Base-by-base conservation (phyloP, 2,888 invertebrate genomes). In the Brachynemurus nebulosus region DNA sequence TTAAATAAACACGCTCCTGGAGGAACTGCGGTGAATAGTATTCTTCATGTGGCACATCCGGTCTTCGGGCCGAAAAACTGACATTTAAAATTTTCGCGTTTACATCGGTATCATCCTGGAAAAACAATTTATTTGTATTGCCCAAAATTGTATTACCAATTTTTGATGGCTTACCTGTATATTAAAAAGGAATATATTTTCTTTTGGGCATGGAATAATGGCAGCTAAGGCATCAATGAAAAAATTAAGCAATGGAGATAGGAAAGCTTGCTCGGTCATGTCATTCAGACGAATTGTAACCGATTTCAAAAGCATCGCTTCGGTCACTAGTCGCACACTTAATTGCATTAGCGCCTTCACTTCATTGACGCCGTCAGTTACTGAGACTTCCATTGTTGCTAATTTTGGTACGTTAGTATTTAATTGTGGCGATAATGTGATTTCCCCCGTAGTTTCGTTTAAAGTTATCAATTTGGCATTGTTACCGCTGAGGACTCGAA, bases 391-490 rank as follows among this genome's bases (percentile, higher is more conserved):
- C 85, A 96, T 90, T 0, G 85, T 85, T 2, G 93, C 95, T 30
- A 88, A 72, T 59, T 92, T 85, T 0, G 93, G 89, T 5, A 96
- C 92, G 63, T 96, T 95, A 1, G 95, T 95, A 60, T 96, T 93
- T 16, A 96, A 69, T 56, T 91, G 89, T 0, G 92, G 90, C 8
- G 93, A 92, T 1, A 96, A 67, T 2, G 80, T 85, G 55, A 96
- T 74, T 27, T 86, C 80, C 0, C 95, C 95, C 0, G 81, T 78
- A 0, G 80, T 80, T 55, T 80, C 78, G 58, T 96, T 90, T 18
- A 96, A 63, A 1, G 83, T 75, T 1, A 96, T 72, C 14, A 95
- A 67, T 57, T 89, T 86, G 0, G 95, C 95, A 58, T 91, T 92
- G 63, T 96, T 96, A 0, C 96, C 95, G 0, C 86, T 82, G 0